Conservation (phyloP, 2,113 vertebrate species). For the Cnemophilus loriae region DNA sequence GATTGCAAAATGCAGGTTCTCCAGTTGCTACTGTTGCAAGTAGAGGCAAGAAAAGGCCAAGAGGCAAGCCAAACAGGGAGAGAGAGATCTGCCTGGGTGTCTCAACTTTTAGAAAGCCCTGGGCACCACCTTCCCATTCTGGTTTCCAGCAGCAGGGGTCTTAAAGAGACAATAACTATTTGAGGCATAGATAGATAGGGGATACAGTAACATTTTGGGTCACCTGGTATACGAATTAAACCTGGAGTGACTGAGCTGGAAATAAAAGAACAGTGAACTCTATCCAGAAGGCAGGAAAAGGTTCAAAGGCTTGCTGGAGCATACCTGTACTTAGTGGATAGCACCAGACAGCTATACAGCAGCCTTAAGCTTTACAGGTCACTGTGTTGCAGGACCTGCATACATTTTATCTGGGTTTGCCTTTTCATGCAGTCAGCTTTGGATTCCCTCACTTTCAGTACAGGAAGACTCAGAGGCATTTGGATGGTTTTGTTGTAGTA, state of each 20-base stretch:
- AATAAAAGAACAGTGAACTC: background rate
- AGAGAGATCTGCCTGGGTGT: background rate
- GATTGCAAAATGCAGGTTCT: background rate
- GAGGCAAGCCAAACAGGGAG: background rate
- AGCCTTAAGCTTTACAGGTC: background rate
- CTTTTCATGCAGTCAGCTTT: background rate
- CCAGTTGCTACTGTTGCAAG: background rate
- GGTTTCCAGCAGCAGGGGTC: background rate
- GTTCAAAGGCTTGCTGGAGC: background rate
- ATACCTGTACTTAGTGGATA: background rate
- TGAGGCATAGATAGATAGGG: background rate
- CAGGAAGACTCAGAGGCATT: background rate
- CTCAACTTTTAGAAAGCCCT: background rate
- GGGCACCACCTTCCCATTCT: background rate
- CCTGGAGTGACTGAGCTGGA: background rate
- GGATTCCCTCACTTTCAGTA: background rate
- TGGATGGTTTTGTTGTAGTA: background rate
- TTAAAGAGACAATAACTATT: background rate
- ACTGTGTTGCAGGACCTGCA: background rate
- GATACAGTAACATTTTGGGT: background rate
- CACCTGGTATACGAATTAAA: background rate
- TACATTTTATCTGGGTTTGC: background rate
- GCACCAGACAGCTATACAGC: background rate
- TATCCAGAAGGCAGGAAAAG: background rate
- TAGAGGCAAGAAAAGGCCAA: background rate